phyloP scores from a whole-genome alignment of 2,888 invertebrate genomes.

The Aleiodes testaceus region DNA sequence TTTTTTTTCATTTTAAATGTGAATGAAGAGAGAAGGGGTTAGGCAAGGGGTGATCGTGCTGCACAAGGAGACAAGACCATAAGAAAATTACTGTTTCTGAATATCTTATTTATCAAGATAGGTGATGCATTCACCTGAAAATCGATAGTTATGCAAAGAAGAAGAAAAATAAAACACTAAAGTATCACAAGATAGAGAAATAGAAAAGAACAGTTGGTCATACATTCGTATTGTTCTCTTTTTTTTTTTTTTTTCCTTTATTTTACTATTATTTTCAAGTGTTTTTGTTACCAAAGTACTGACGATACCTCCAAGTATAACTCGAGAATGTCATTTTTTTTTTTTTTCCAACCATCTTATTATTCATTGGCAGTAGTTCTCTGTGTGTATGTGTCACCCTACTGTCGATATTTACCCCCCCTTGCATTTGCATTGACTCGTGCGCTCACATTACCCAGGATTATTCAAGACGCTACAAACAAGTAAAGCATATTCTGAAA shows the following conservation, averaged over 20 bases:
- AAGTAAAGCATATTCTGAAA: background rate
- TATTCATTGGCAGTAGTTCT: conserved; percentile 8
- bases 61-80: conserved; percentile 48
- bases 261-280: conserved; percentile 16
- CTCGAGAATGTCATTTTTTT: conserved; percentile 1
- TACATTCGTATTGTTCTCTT: background rate
- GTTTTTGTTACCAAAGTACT: conserved; percentile 10
- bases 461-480: conserved; percentile 16
- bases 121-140: conserved; percentile 9
- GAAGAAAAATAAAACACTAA: conserved; percentile 8
- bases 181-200: conserved; percentile 20
- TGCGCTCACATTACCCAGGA: conserved; percentile 4
- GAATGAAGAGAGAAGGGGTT: background rate
- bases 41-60: background rate
- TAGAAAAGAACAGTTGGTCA: conserved; percentile 19
- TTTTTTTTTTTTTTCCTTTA: too few relatives aligned
- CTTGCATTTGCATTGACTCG: conserved; percentile 20
- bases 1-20: background rate
- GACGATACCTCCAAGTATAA: conserved; percentile 3
- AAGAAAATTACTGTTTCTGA: conserved; percentile 66
- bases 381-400: conserved; percentile 6
- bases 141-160: conserved; percentile 25
- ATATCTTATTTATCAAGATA: conserved; percentile 62
- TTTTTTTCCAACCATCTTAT: conserved; percentile 27
- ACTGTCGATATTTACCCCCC: conserved; percentile 22